phyloP scores from a whole-genome alignment of 2,888 invertebrate genomes.

The Torymus auratus region DNA sequence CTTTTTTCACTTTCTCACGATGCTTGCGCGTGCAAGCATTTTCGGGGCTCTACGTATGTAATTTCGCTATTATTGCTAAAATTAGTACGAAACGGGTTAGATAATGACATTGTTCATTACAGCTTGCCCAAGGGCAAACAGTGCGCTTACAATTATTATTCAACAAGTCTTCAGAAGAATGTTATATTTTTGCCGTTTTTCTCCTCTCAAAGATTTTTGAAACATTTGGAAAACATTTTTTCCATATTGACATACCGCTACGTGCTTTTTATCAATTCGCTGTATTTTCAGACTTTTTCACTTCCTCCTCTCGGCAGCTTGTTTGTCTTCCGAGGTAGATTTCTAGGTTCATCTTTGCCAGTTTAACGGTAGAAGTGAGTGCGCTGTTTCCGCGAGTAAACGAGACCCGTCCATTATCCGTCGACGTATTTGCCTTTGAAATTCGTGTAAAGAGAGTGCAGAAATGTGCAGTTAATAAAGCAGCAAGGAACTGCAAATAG shows the following conservation, averaged over 20 bases:
- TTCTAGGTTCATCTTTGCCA: not conserved
- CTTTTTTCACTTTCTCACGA: conserved; percentile 59
- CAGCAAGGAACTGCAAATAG: conserved; percentile 26
- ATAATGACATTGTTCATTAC: conserved; percentile 21
- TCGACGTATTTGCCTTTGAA: conserved; percentile 31
- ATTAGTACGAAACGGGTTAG: conserved; percentile 23
- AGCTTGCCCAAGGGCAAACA: no score
- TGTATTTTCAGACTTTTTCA: no score
- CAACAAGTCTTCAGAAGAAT: no score
- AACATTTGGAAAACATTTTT: not conserved
- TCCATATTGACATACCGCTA: no score
- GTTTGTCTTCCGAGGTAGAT: conserved; percentile 4
- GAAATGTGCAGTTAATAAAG: conserved; percentile 46
- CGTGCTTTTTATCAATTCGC: no score
- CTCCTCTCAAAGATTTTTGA: not conserved
- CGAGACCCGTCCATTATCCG: conserved; percentile 48
- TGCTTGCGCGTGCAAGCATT: conserved; percentile 2
- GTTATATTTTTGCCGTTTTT: no score
- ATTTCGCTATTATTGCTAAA: conserved; percentile 31
- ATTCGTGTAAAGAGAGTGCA: conserved; percentile 37
- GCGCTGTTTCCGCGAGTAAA: not conserved
- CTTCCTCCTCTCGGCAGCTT: no score
- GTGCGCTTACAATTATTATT: no score
- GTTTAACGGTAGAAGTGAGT: conserved; percentile 1
- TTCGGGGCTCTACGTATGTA: conserved; percentile 31